These are phyloP conservation scores for Busseola fusca DNA, from an alignment of 2,888 invertebrate genomes.

Conservation along the genomic window DNA sequence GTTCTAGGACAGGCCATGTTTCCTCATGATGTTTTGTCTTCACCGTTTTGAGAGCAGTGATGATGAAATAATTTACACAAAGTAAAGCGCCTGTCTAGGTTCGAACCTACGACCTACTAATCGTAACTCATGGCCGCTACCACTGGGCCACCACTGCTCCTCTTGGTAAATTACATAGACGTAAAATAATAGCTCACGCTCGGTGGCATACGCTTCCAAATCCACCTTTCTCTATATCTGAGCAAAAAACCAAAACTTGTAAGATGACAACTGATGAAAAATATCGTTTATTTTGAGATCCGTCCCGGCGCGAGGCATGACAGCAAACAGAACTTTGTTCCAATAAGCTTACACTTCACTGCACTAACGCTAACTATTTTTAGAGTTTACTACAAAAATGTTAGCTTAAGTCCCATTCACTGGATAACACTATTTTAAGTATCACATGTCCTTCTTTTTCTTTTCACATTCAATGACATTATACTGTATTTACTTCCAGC, in stretches of 20 bases:
- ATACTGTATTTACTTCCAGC: constrained; percentile 86
- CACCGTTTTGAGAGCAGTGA: neutral
- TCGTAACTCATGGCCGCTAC: neutral
- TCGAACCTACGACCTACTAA: neutral
- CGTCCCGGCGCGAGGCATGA: constrained; percentile 73
- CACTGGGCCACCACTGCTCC: neutral
- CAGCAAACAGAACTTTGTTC: constrained; percentile 79
- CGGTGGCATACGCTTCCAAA: constrained; percentile 12
- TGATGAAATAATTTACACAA: neutral
- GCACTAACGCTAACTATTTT: constrained; percentile 80
- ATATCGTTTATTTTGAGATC: constrained; percentile 81
- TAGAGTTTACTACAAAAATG: constrained; percentile 78
- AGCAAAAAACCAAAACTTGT: constrained; percentile 53
- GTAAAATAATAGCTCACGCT: constrained; percentile 12
- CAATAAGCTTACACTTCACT: constrained; percentile 76
- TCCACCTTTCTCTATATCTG: constrained; percentile 34
- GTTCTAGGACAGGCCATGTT: neutral
- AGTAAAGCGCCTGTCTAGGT: neutral
- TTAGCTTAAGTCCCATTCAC: constrained; percentile 82
- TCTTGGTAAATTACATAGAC: neutral
- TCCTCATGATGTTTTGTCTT: neutral
- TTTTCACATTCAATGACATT: constrained; percentile 86
- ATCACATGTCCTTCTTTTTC: constrained; percentile 88
- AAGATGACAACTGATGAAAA: constrained; percentile 62
- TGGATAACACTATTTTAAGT: constrained; percentile 84